A percentile compares a stretch with the other conserved stretches of the same genome.
Conservation (phyloP, 1,140 invertebrate species). For the Meloidogyne exigua region DNA sequence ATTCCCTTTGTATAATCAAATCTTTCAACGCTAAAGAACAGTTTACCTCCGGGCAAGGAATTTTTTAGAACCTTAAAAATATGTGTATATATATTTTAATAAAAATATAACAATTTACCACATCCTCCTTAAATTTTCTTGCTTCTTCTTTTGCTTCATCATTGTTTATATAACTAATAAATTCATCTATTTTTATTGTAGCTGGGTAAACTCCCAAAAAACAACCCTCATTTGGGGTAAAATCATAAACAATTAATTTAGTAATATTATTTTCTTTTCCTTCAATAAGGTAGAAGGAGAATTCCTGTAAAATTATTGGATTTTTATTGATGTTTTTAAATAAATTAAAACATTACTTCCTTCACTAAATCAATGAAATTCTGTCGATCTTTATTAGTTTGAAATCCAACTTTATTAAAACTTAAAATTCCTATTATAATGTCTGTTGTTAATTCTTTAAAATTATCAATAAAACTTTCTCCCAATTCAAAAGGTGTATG, state of each 20-base stretch:
- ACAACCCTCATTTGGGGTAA: constrained; percentile 58
- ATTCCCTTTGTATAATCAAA: constrained; percentile 64
- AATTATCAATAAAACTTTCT: constrained; percentile 58
- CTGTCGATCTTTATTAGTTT: constrained; percentile 60
- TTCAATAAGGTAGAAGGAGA: too few species aligned
- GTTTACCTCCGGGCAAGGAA: constrained; percentile 43
- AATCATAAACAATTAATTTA: constrained; percentile 59
- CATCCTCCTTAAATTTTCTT: constrained; percentile 51
- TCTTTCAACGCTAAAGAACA: constrained; percentile 63
- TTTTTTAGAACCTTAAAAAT: constrained; percentile 52
- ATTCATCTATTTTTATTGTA: constrained; percentile 62
- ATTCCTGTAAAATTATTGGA: too few species aligned
- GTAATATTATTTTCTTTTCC: constrained; percentile 49
- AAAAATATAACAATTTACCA: too few species aligned
- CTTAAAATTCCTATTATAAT: constrained; percentile 56
- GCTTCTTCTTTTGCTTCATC: constrained; percentile 44
- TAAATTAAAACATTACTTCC: background rate
- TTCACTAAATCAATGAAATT: constrained; percentile 55
- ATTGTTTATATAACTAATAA: constrained; percentile 57
- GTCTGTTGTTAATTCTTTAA: constrained; percentile 45
- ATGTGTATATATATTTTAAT: too few species aligned
- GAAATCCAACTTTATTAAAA: constrained; percentile 63
- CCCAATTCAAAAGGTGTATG: constrained; percentile 43
- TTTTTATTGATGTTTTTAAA: too few species aligned
- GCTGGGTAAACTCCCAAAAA: constrained; percentile 63